Evolutionary conservation across 2,888 invertebrate species (phyloP).

Genomic region (Bimastos eiseni): DNA sequence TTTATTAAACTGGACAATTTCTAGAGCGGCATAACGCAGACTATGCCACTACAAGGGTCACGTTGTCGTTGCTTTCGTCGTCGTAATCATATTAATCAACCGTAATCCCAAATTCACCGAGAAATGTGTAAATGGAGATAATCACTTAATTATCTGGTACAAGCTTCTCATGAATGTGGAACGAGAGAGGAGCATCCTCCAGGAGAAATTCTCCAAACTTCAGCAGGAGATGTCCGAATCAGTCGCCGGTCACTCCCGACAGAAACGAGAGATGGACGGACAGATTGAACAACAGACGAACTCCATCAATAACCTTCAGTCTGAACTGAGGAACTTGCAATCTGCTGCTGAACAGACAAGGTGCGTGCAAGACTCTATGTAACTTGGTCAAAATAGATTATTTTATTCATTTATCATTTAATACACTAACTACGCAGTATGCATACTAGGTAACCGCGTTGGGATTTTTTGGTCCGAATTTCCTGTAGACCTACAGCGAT

Average conservation of each 20-base stretch:
- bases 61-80: too few species aligned
- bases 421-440: too few species aligned
- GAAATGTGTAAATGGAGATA: constrained; percentile 54
- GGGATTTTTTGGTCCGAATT: too few species aligned
- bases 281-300: constrained; percentile 80
- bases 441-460: too few species aligned
- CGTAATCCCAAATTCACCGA: neutral
- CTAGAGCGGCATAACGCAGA: too few species aligned
- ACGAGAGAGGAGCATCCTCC: constrained; percentile 86
- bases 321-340: constrained; percentile 78
- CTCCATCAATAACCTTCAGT: constrained; percentile 77
- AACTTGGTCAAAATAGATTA: neutral
- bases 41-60: too few species aligned
- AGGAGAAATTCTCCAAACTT: constrained; percentile 78
- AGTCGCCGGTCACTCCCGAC: constrained; percentile 70
- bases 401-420: neutral
- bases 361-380: constrained; percentile 48
- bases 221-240: constrained; percentile 74
- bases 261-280: constrained; percentile 76
- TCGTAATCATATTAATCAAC: neutral
- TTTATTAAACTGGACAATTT: too few species aligned
- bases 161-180: constrained; percentile 72
- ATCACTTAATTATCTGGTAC: constrained; percentile 27
- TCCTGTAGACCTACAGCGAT: too few species aligned
- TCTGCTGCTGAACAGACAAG: constrained; percentile 66